A percentile compares a stretch with the other conserved stretches of the same genome.
Evolutionary conservation across 2,888 invertebrate genomes (phyloP).

Genomic region (Alsophila aescularia): DNA sequence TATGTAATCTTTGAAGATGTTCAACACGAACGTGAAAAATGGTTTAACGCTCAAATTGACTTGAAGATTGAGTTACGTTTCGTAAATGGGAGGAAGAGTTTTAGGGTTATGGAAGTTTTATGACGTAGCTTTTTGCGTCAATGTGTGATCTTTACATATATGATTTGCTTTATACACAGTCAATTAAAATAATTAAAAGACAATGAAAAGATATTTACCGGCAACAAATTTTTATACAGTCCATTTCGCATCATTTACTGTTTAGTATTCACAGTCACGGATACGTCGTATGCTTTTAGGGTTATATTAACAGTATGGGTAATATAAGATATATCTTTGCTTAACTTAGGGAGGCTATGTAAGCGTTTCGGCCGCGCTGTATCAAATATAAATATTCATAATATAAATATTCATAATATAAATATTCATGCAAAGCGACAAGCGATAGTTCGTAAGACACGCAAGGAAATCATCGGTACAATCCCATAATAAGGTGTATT

Average conservation of each 20-base stretch:
- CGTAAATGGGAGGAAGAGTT: constrained; percentile 16
- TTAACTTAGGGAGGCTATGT: no score
- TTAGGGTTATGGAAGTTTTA: constrained; percentile 6
- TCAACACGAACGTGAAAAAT: constrained; percentile 11
- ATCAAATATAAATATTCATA: no score
- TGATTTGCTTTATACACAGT: no score
- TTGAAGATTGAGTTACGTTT: constrained; percentile 10
- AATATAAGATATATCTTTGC: not conserved
- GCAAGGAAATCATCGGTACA: no score
- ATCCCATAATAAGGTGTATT: no score
- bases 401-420: no score
- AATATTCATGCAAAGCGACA: no score
- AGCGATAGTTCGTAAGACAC: no score
- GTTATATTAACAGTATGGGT: constrained; percentile 14
- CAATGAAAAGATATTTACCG: constrained; percentile 5
- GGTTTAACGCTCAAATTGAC: constrained; percentile 17
- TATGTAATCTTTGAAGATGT: constrained; percentile 13
- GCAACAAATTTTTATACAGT: no score
- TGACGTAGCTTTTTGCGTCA: not conserved
- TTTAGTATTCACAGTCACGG: constrained; percentile 26
- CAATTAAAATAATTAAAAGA: no score
- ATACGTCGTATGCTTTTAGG: constrained; percentile 19
- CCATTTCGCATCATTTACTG: constrained; percentile 13
- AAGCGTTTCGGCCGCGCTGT: no score
- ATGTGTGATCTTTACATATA: no score